Percentiles rank a stretch among this genome's conserved stretches.
phyloP scores from a whole-genome alignment of 2,888 invertebrate genomes.

The Marasmarcha lunaedactyla region DNA sequence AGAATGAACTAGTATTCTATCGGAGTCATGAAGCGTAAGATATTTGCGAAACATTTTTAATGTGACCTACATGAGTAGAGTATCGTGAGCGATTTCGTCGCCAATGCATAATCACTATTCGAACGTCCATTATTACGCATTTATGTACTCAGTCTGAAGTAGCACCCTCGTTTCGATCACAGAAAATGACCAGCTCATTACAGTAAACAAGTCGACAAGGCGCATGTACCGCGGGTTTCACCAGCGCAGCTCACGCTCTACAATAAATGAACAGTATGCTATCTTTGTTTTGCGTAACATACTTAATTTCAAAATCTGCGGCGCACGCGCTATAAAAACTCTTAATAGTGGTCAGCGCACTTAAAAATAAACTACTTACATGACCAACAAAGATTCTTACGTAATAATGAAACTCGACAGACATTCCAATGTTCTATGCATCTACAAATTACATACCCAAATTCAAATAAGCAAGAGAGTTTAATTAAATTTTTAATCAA shows the following conservation, averaged over 20 bases:
- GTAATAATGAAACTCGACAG: too few relatives aligned
- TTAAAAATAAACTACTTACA: too few relatives aligned
- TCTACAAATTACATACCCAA: too few relatives aligned
- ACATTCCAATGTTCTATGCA: too few relatives aligned
- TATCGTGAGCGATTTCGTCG: slow-evolving; percentile 36
- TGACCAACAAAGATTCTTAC: too few relatives aligned
- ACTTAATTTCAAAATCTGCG: slow-evolving; percentile 4
- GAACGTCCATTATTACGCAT: neutral
- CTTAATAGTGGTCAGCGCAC: neutral
- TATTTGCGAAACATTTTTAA: slow-evolving; percentile 55
- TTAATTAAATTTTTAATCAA: too few relatives aligned
- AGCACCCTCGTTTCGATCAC: neutral
- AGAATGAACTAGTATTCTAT: slow-evolving; percentile 26
- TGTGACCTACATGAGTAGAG: slow-evolving; percentile 48
- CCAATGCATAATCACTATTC: slow-evolving; percentile 22
- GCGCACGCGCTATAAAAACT: neutral
- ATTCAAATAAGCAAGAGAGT: too few relatives aligned
- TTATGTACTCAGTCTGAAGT: neutral
- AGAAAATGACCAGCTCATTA: neutral
- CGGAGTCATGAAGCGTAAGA: slow-evolving; percentile 32
- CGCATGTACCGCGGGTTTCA: slow-evolving; percentile 1
- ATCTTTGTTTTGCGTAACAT: slow-evolving; percentile 44
- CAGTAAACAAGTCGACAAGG: neutral
- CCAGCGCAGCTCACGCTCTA: neutral
- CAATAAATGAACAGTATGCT: slow-evolving; percentile 17